Evolutionary conservation across 2,797 vertebrate species (phyloP), one percentile per base, ranked within the genome.

Genomic region (Aselliscus stoliczkanus): DNA sequence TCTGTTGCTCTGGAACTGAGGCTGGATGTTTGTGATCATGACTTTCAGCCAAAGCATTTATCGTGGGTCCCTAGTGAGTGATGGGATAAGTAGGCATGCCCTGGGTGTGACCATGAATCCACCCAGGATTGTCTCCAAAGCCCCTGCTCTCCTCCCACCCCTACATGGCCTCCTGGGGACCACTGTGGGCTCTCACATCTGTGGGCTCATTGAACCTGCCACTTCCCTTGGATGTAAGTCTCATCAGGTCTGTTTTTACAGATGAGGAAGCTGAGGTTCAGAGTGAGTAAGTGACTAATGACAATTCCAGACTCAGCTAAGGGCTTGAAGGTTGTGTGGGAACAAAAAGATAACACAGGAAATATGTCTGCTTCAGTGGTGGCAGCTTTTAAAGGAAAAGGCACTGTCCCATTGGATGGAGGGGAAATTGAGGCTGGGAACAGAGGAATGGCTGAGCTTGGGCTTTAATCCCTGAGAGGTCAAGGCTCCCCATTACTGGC

Each of bases 351-450:
- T 21, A 15, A 47, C 3, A 7, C 17, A 29, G 54, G 37, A 82
- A 25, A 21, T 15, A 1, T 20, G 5, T 31, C 29, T 31, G 9
- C 54, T 52, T 21, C 31, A 25, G 58, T 44, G 20, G 23, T 0
- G 20, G 52, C 29, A 76, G 72, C 37, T 84, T 75, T 17, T 23
- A 31, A 72, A 34, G 75, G 3, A 56, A 67, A 70, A 39, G 12
- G 4, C 52, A 14, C 17, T 3, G 0, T 27, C 3, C 50, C 7
- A 1, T 0, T 11, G 2, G 7, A 20, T 39, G 23, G 37, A 79
- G 37, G 50, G 69, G 84, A 92, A 37, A 39, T 25, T 0, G 10
- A 50, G 69, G 34, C 65, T 23, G 4, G 25, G 65, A 67, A 29
- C 17, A 34, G n/a, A 77, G 56, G 29, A 56, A 23, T 3, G 10